phyloP scores from a whole-genome alignment of 2,888 invertebrate genomes.

The Cryptus viduatorius region DNA sequence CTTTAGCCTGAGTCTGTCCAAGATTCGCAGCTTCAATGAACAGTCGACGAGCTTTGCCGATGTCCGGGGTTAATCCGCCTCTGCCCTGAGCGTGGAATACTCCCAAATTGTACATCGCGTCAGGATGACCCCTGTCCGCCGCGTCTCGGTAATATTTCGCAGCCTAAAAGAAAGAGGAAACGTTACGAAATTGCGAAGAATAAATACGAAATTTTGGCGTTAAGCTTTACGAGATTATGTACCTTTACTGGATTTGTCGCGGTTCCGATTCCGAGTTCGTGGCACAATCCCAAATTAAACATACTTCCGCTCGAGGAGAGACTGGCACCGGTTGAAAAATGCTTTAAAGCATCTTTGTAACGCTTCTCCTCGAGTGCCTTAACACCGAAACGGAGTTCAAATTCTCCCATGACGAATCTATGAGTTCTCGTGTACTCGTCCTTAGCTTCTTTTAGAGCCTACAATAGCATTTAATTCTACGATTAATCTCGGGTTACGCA shows the following conservation, averaged over 20 bases:
- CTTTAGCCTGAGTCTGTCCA: conserved; percentile 87
- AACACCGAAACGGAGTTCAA: conserved; percentile 88
- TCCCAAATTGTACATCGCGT: conserved; percentile 90
- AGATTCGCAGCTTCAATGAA: conserved; percentile 87
- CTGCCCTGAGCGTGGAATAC: conserved; percentile 89
- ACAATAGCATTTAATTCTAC: conserved; percentile 26
- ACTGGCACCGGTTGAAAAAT: conserved; percentile 87
- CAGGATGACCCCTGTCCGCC: conserved; percentile 88
- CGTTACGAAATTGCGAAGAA: conserved; percentile 13
- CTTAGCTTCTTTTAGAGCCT: conserved; percentile 79
- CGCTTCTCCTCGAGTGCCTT: conserved; percentile 87
- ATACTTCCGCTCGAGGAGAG: conserved; percentile 88
- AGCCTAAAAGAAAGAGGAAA: conserved; percentile 85
- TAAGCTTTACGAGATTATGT: conserved; percentile 63
- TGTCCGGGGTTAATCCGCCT: conserved; percentile 87
- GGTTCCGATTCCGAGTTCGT: conserved; percentile 89
- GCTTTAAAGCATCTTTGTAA: conserved; percentile 87
- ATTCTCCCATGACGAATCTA: conserved; percentile 87
- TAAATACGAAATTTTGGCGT: conserved; percentile 35
- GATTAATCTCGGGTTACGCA: not conserved
- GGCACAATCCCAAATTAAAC: conserved; percentile 90
- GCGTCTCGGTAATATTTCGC: conserved; percentile 89
- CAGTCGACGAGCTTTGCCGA: conserved; percentile 86
- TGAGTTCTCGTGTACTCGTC: conserved; percentile 82
- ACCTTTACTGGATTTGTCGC: conserved; percentile 87